Conservation (phyloP, 2,888 invertebrate species). For the Eubasilissa splendida region DNA sequence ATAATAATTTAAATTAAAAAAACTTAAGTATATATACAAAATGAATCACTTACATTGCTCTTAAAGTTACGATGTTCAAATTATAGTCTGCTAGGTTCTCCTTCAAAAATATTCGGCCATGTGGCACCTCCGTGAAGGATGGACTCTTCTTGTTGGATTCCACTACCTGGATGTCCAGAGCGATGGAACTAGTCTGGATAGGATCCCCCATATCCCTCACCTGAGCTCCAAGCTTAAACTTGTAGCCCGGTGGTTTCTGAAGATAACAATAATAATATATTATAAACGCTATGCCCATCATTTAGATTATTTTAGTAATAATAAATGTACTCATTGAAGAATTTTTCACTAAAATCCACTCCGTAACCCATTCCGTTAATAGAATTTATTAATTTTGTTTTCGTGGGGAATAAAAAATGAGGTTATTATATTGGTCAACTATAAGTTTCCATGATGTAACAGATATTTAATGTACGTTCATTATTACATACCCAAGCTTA, state of each 20-base stretch:
- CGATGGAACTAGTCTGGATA: constrained; percentile 79
- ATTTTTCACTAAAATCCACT: too few species aligned
- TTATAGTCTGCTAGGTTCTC: constrained; percentile 85
- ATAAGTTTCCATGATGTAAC: too few species aligned
- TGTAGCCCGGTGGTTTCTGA: constrained; percentile 77
- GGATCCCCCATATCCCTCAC: constrained; percentile 84
- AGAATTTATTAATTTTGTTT: too few species aligned
- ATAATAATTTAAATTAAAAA: too few species aligned
- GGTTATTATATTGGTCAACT: too few species aligned
- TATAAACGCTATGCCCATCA: too few species aligned
- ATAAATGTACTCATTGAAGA: too few species aligned
- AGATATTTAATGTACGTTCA: too few species aligned
- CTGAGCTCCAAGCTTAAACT: constrained; percentile 80
- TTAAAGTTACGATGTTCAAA: constrained; percentile 78
- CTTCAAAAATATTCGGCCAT: constrained; percentile 76
- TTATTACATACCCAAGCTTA: too few species aligned
- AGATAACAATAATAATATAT: constrained; percentile 34
- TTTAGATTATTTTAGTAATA: too few species aligned
- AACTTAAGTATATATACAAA: neutral
- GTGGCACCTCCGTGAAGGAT: constrained; percentile 77
- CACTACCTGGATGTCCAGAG: constrained; percentile 87
- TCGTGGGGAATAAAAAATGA: too few species aligned
- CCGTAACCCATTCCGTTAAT: too few species aligned
- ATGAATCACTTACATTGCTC: constrained; percentile 76
- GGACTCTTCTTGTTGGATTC: constrained; percentile 91